Evolutionary conservation across 2,888 invertebrate genomes (phyloP), one percentile per base, ranked within the genome.

Genomic region (Troilus luridus): DNA sequence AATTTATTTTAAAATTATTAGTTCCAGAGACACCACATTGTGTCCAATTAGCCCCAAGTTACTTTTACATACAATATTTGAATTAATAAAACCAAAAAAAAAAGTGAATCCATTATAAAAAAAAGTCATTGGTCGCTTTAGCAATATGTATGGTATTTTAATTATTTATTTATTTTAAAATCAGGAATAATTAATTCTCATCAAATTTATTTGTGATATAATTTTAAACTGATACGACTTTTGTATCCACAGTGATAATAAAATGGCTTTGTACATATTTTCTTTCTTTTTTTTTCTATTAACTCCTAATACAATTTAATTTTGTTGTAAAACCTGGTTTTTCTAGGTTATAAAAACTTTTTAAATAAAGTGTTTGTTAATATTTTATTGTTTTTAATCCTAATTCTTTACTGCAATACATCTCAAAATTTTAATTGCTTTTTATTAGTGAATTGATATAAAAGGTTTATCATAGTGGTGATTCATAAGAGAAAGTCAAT

Each of bases 131-230:
- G 72, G 27, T 41, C 19, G 1, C 17, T 41, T 41, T 17, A 41
- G 72, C 17, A 41, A 77, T 41, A 77, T 54, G 6, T 85, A n/a
- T 85, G 12, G 56, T 85, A 77, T 77, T 19, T 41, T 24, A n/a
- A 72, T 72, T n/a, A 81, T 81, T 81, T 85, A 85, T 85, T 77
- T 58, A 85, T 85, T 56, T 85, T n/a, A 85, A 85, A 85, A 85
- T n/a, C 3, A n/a, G 9, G 2, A n/a, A 10, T n/a, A 85, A 85
- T 85, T 17, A 12, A 56, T 85, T 85, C 56, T 85, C 85, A 85
- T 85, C 85, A 85, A 85, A 85, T 85, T 85, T 85, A n/a, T 58
- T 21, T 58, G 56, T 85, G 56, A 58, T 85, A 85, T 56, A 85
- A 85, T 56, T 56, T 85, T 85, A 56, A 85, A 85, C 21, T n/a